Percentiles rank a stretch among this genome's conserved stretches.
phyloP scores from a whole-genome alignment of 2,888 invertebrate species.

The Megaustenia siamemsis region DNA sequence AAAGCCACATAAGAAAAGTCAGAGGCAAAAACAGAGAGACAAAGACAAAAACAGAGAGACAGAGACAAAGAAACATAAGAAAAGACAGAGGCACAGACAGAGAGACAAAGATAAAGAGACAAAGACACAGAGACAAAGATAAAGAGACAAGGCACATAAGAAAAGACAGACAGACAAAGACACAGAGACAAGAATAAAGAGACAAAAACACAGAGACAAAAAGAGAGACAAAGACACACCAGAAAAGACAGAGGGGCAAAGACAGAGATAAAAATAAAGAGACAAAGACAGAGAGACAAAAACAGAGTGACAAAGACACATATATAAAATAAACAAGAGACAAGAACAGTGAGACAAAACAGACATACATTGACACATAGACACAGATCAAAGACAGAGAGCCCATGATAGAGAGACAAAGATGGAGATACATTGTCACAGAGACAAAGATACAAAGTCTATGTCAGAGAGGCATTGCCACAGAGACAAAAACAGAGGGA shows the following conservation, averaged over 20 bases:
- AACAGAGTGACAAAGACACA: too few species aligned
- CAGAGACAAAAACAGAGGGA: too few species aligned
- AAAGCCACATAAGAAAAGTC: neutral
- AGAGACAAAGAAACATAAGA: neutral
- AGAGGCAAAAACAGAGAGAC: neutral
- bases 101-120: slow-evolving; percentile 25
- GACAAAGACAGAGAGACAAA: neutral
- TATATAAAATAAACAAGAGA: neutral
- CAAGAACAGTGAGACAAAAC: neutral
- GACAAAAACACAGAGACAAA: neutral
- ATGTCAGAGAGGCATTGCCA: too few species aligned
- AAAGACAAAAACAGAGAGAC: neutral
- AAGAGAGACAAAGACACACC: neutral
- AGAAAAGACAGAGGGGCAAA: neutral
- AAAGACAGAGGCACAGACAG: neutral
- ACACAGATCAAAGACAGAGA: neutral
- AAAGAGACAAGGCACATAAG: neutral
- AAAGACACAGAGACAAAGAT: slow-evolving; percentile 32
- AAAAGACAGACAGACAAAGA: neutral
- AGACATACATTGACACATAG: neutral
- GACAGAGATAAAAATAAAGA: neutral
- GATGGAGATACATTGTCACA: too few species aligned
- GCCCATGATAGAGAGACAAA: neutral
- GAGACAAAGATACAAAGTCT: too few species aligned
- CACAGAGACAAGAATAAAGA: neutral